Percentiles rank a stretch among this genome's conserved stretches.
These are phyloP conservation scores for Cetoscarus ocellatus DNA, from an alignment of 2,797 vertebrate species.

Conservation along the genomic window DNA sequence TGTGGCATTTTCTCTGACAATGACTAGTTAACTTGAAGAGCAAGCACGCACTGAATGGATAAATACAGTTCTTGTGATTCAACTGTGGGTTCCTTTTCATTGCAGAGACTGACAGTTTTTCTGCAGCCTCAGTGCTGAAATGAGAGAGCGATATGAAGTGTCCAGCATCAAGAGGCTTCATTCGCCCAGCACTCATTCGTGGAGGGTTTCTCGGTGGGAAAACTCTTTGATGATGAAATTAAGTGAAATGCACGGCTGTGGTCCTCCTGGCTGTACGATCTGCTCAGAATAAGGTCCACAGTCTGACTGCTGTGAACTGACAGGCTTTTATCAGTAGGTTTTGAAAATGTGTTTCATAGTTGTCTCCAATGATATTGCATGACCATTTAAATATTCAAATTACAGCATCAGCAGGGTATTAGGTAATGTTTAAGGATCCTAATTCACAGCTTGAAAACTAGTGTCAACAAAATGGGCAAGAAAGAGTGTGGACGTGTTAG, in stretches of 20 bases:
- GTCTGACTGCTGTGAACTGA: constrained; percentile 37
- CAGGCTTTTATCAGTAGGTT: constrained; percentile 58
- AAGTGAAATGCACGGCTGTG: constrained; percentile 64
- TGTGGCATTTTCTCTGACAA: constrained; percentile 50
- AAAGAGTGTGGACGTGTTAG: no score
- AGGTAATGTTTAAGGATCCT: constrained; percentile 23
- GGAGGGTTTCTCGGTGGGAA: constrained; percentile 40
- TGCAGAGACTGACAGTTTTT: constrained; percentile 8
- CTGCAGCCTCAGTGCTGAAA: constrained; percentile 14
- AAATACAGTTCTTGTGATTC: constrained; percentile 45
- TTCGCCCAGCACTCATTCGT: constrained; percentile 51
- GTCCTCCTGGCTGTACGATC: constrained; percentile 58
- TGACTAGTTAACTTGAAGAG: constrained; percentile 48
- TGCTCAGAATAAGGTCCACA: constrained; percentile 46
- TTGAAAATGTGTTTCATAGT: constrained; percentile 41
- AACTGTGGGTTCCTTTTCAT: constrained; percentile 17
- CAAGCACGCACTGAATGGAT: constrained; percentile 37
- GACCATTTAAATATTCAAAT: constrained; percentile 51
- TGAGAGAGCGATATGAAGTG: constrained; percentile 49
- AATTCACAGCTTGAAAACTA: constrained; percentile 5
- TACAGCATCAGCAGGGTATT: constrained; percentile 10
- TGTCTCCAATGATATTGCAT: constrained; percentile 49
- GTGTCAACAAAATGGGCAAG: not conserved
- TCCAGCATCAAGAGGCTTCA: constrained; percentile 44
- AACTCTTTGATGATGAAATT: constrained; percentile 81